These are phyloP conservation scores for Melanotaenia trifasciata DNA, from an alignment of 2,797 vertebrate genomes.

Conservation along the genomic window DNA sequence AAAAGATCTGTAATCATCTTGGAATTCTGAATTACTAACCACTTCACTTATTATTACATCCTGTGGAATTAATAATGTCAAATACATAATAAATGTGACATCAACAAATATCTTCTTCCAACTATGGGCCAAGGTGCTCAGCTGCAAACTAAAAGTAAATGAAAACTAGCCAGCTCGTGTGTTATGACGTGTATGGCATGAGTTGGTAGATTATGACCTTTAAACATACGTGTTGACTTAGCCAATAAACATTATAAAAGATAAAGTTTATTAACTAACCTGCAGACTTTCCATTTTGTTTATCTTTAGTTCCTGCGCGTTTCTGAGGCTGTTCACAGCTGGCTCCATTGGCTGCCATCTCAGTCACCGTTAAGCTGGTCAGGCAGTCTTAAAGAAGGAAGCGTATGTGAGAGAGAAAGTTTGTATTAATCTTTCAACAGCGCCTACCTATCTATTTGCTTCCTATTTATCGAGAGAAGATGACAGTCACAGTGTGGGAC, in stretches of 20 bases:
- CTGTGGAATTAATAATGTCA: slow-evolving; percentile 16
- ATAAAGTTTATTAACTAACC: slow-evolving; percentile 76
- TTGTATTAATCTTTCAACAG: neutral
- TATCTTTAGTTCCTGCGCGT: slow-evolving; percentile 88
- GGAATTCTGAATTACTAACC: neutral
- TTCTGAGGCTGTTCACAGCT: slow-evolving; percentile 90
- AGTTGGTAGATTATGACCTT: neutral
- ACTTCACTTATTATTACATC: slow-evolving; percentile 8
- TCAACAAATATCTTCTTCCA: neutral
- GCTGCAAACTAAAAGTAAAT: slow-evolving; percentile 33
- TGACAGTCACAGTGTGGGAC: slow-evolving; percentile 4
- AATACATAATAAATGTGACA: slow-evolving; percentile 26
- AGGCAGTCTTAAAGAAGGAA: slow-evolving; percentile 68
- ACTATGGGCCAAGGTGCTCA: neutral
- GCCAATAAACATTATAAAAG: neutral
- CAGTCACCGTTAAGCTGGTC: slow-evolving; percentile 77
- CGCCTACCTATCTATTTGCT: neutral
- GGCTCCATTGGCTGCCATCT: slow-evolving; percentile 97
- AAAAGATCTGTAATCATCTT: slow-evolving; percentile 13
- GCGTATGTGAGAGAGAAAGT: slow-evolving; percentile 5
- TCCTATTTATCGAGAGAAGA: neutral
- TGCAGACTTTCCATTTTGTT: slow-evolving; percentile 92
- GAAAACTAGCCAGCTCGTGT: neutral
- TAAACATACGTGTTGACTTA: neutral
- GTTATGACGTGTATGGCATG: slow-evolving; percentile 15